Conservation (phyloP, 2,888 invertebrate genomes). For the Synergus itoensis region DNA sequence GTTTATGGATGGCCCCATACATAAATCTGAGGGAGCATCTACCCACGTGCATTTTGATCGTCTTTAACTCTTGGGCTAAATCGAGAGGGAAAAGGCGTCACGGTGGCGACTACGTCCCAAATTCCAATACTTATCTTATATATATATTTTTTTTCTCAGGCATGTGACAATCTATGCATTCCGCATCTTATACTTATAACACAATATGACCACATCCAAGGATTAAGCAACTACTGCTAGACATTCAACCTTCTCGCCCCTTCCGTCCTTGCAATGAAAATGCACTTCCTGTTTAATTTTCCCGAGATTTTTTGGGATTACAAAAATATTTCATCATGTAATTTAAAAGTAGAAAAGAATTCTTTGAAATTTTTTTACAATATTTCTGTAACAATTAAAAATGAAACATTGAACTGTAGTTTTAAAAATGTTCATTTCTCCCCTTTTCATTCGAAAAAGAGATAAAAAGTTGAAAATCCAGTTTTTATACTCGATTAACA, state of each 20-base stretch:
- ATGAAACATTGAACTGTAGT: too few species aligned
- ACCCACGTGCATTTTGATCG: constrained; percentile 9
- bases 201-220: not conserved
- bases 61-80: constrained; percentile 14
- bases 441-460: not conserved
- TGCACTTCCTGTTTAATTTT: not conserved
- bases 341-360: too few species aligned
- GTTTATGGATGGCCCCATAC: too few species aligned
- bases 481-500: not conserved
- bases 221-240: not conserved
- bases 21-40: not conserved
- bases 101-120: constrained; percentile 1
- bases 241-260: not conserved
- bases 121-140: not conserved
- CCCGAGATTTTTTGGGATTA: not conserved
- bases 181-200: not conserved
- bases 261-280: not conserved
- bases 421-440: not conserved
- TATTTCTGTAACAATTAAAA: too few species aligned
- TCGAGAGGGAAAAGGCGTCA: constrained; percentile 20
- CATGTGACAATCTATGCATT: not conserved
- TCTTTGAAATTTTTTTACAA: too few species aligned
- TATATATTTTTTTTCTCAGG: not conserved
- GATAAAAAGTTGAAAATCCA: not conserved
- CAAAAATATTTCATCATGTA: too few species aligned